Evolutionary conservation across 1,140 invertebrate species (phyloP).

Genomic region (Coptotermes formosanus): DNA sequence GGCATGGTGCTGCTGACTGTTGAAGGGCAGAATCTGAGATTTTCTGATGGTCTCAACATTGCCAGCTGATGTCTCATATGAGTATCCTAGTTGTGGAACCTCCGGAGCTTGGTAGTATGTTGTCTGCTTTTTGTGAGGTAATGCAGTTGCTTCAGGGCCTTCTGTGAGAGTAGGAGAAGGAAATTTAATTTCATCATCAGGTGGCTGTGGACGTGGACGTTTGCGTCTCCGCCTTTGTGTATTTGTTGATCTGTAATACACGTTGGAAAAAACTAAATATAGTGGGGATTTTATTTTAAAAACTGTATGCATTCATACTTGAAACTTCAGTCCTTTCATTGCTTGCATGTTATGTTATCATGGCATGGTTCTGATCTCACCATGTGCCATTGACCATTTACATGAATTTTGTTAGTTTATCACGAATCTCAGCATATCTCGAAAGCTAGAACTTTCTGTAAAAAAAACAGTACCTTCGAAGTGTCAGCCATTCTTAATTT

Average conservation of each 20-base stretch:
- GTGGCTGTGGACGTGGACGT: conserved; percentile 1
- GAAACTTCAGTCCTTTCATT: too few species aligned
- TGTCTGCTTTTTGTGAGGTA: background rate
- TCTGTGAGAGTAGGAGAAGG: background rate
- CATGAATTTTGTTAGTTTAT: too few species aligned
- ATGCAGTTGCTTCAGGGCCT: background rate
- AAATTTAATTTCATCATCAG: background rate
- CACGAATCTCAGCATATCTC: too few species aligned
- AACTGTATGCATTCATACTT: too few species aligned
- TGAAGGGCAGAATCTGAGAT: background rate
- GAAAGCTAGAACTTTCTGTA: too few species aligned
- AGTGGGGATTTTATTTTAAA: background rate
- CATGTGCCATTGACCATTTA: too few species aligned
- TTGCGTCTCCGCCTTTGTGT: background rate
- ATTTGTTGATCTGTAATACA: background rate
- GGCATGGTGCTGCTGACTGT: background rate
- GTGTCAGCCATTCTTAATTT: too few species aligned
- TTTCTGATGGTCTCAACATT: too few species aligned
- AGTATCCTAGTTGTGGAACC: background rate
- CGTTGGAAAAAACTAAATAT: background rate
- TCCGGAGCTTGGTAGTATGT: background rate
- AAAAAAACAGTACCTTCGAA: too few species aligned
- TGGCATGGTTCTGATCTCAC: too few species aligned
- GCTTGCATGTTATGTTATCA: too few species aligned
- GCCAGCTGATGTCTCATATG: background rate